Evolutionary conservation across 2,797 vertebrate genomes (phyloP), one percentile per base, ranked within the genome.

Genomic region (Agapornis canus): DNA sequence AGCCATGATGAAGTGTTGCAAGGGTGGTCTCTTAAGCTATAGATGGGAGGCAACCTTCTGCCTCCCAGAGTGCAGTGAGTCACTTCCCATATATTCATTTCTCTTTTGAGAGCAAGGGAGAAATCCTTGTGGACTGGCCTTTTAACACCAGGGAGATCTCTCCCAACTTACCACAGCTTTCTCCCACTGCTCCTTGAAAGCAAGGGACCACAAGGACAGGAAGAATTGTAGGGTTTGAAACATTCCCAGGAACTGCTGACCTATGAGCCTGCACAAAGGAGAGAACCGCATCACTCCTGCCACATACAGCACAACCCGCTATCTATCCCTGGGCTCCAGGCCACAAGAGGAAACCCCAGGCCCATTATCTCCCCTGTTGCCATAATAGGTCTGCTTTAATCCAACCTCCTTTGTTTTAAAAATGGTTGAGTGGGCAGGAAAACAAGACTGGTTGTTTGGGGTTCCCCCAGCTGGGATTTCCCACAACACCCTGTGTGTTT

Each of bases 401-500:
- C 56, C 48, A 59, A 11, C 81, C 71, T 54, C 71, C 72, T 94
- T 87, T 82, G 52, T 77, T 87, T 52, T 54, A 48, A 71, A 70
- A 59, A 76, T 4, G 22, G 26, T 15, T n/a, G 29, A 42, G 32
- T 19, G 6, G 11, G 35, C n/a, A 77, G 48, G 68, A 57, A 83
- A 79, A 42, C 4, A 5, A 83, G 51, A 39, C 39, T 80, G 25
- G 23, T 25, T 52, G 17, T 49, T 71, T 27, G 64, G 78, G 82
- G 78, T 39, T 95, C 94, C 49, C 95, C 90, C 22, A 0, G 20
- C 69, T 68, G 63, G 70, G 89, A 89, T 84, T 94, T 86, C 81
- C 93, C 91, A 16, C n/a, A 51, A 3, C 16, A 47, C 40, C 15
- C 21, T 75, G 12, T 25, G 22, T 23, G 10, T 26, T 35, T 48